Evolutionary conservation across 2,888 invertebrate species (phyloP).

Genomic region (Hipparchia semele): DNA sequence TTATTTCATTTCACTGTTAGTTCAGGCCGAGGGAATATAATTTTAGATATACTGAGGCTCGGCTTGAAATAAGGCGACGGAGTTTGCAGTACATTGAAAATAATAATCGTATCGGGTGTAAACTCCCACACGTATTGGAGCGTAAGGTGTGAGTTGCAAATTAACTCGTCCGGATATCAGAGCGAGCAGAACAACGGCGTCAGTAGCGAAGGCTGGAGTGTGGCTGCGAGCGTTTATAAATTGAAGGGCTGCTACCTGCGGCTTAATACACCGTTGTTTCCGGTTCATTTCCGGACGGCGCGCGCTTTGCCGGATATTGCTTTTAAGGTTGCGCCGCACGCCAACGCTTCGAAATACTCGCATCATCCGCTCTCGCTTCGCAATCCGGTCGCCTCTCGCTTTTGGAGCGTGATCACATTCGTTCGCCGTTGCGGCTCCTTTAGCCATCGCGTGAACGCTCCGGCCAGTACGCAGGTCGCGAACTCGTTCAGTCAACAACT

Average conservation of each 20-base stretch:
- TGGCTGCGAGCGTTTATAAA: conserved; percentile 80
- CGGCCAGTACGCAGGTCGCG: too few relatives aligned
- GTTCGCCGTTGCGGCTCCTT: too few relatives aligned
- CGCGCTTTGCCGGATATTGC: conserved; percentile 83
- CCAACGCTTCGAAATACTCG: conserved; percentile 50
- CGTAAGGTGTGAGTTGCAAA: conserved; percentile 61
- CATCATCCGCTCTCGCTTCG: conserved; percentile 41
- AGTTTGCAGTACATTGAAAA: conserved; percentile 25
- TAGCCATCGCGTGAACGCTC: too few relatives aligned
- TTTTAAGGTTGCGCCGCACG: conserved; percentile 82
- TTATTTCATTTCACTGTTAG: conserved; percentile 82
- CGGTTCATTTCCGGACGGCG: conserved; percentile 83
- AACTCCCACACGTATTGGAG: conserved; percentile 10
- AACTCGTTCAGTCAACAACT: too few relatives aligned
- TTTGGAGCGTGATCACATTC: neutral
- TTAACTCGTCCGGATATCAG: conserved; percentile 70
- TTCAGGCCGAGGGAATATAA: conserved; percentile 78
- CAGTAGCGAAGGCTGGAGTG: conserved; percentile 58
- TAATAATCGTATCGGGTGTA: conserved; percentile 16
- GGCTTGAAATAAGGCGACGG: conserved; percentile 28
- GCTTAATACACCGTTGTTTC: conserved; percentile 84
- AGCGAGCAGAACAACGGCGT: conserved; percentile 55
- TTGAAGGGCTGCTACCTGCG: conserved; percentile 83
- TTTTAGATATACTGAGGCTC: conserved; percentile 60
- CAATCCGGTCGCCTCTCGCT: conserved; percentile 42